Conservation (phyloP, 1,140 invertebrate species). For the Oreohelix idahoensis region DNA sequence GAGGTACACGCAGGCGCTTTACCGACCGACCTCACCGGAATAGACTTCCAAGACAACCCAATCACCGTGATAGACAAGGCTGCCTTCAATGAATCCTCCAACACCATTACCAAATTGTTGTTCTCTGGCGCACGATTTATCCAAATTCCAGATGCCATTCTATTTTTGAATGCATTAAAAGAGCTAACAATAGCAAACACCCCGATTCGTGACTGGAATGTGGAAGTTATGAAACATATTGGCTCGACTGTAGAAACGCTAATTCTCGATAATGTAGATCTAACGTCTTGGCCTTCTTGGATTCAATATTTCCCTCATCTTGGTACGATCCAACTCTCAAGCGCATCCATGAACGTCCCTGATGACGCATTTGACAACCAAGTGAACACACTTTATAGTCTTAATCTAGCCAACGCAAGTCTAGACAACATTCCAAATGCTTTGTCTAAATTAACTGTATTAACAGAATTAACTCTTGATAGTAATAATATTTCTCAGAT, state of each 20-base stretch:
- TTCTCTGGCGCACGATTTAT: not conserved
- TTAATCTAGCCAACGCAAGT: not conserved
- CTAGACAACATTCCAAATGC: not conserved
- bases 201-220: not conserved
- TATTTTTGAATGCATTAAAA: not conserved
- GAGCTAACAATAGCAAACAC: not conserved
- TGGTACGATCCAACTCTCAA: not conserved
- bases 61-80: not conserved
- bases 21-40: not conserved
- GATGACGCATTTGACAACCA: not conserved
- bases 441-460: not conserved
- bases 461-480: not conserved
- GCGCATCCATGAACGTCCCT: not conserved
- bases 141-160: not conserved
- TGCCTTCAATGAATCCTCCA: not conserved
- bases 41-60: not conserved
- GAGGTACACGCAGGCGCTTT: not conserved
- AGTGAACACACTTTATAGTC: not conserved
- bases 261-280: not conserved
- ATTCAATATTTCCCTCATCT: not conserved
- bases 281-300: too few species aligned
- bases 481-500: not conserved
- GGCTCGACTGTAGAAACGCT: not conserved
- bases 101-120: too few species aligned
- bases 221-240: not conserved